Conservation (phyloP, 2,113 vertebrate genomes). For the Grallaria varia region DNA sequence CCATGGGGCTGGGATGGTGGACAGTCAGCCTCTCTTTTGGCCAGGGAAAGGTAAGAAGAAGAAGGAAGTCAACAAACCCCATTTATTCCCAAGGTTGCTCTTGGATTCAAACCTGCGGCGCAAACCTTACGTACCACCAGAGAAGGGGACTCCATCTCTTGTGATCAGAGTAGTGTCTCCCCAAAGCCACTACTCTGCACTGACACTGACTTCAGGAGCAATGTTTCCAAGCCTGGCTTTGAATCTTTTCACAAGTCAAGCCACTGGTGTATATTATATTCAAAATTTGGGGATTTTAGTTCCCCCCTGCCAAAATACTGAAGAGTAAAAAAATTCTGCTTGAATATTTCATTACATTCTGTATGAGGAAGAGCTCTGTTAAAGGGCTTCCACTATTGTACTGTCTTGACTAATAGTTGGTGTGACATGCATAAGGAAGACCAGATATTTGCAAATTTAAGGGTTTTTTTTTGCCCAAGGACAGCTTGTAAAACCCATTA, state of each 20-base stretch:
- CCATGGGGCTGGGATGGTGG: neutral
- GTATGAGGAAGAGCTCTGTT: neutral
- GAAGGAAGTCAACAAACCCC: neutral
- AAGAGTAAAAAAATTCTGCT: neutral
- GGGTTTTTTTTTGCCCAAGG: conserved; percentile 25
- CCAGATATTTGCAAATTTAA: conserved; percentile 35
- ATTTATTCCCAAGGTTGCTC: neutral
- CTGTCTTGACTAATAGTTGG: neutral
- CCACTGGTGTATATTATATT: neutral
- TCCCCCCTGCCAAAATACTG: neutral
- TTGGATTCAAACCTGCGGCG: neutral
- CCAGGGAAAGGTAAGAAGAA: neutral
- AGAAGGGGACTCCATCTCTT: neutral
- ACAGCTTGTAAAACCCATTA: conserved; percentile 48
- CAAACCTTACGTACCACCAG: neutral
- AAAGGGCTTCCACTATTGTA: neutral
- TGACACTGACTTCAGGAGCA: neutral
- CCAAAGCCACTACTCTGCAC: neutral
- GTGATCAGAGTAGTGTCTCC: neutral
- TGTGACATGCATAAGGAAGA: conserved; percentile 29
- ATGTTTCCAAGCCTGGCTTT: neutral
- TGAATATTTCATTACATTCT: neutral
- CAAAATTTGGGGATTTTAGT: neutral
- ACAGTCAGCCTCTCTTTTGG: no score
- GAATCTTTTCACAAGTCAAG: neutral